Evolutionary conservation across 2,888 invertebrate species (phyloP).

Genomic region (Drosophila prolongata): DNA sequence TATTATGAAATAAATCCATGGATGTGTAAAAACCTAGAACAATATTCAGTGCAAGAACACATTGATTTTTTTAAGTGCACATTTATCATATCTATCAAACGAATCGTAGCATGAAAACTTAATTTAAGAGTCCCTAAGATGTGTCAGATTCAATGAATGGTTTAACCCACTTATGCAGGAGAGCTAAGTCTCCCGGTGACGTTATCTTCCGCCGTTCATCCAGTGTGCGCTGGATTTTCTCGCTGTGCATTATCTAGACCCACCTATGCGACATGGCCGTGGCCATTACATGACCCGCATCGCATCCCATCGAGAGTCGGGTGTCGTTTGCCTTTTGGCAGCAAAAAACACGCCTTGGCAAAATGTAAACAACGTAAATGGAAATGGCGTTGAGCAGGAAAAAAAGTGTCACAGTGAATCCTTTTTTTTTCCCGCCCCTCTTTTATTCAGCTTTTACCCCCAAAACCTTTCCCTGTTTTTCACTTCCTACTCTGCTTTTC

Average conservation of each 20-base stretch:
- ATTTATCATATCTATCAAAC: neutral
- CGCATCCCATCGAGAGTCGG: slow-evolving; percentile 62
- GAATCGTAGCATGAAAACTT: slow-evolving; percentile 17
- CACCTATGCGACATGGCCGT: slow-evolving; percentile 44
- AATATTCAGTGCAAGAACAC: too few species aligned
- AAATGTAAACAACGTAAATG: slow-evolving; percentile 77
- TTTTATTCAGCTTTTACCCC: slow-evolving; percentile 26
- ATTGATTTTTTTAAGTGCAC: slow-evolving; percentile 8
- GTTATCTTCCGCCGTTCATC: slow-evolving; percentile 3
- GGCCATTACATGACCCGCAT: slow-evolving; percentile 70
- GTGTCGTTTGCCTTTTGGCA: slow-evolving; percentile 78
- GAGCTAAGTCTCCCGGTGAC: slow-evolving; percentile 17
- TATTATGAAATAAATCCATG: too few species aligned
- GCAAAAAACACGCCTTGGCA: slow-evolving; percentile 48
- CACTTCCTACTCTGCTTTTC: slow-evolving; percentile 12
- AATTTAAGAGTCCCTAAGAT: slow-evolving; percentile 21
- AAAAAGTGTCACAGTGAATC: slow-evolving; percentile 66
- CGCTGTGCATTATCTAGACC: slow-evolving; percentile 49
- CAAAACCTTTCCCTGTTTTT: neutral
- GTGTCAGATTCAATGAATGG: slow-evolving; percentile 34
- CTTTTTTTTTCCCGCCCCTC: slow-evolving; percentile 21
- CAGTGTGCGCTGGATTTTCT: slow-evolving; percentile 32
- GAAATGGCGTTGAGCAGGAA: slow-evolving; percentile 59
- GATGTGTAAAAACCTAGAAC: too few species aligned
- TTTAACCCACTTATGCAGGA: slow-evolving; percentile 11